Conservation (phyloP, 2,113 vertebrate genomes). For the Lutjanus erythropterus region DNA sequence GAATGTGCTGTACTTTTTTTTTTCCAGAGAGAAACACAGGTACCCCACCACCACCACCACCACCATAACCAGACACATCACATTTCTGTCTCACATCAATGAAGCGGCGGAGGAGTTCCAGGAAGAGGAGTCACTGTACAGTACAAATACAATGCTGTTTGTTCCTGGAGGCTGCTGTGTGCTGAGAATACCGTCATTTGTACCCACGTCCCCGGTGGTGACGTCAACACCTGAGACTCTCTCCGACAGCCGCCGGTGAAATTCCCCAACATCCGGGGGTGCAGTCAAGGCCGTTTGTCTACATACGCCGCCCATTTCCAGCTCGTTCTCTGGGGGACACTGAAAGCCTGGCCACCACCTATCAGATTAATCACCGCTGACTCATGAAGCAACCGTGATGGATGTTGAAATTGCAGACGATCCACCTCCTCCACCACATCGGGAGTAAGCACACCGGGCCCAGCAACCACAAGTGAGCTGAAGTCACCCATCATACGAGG, state of each 20-base stretch:
- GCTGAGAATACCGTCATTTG: conserved; percentile 2
- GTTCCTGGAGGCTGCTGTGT: conserved; percentile 26
- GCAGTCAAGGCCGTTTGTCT: conserved; percentile 25
- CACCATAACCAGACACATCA: not conserved
- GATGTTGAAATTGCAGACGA: conserved; percentile 39
- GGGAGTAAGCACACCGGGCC: not conserved
- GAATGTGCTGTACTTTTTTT: too few relatives aligned
- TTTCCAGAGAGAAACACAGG: conserved; percentile 11
- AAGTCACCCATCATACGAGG: conserved; percentile 7
- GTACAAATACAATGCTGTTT: not conserved
- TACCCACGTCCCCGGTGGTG: conserved; percentile 25
- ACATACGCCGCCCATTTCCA: not conserved
- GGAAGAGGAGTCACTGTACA: conserved; percentile 22
- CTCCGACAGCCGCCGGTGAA: too few relatives aligned
- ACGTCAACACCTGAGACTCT: conserved; percentile 37
- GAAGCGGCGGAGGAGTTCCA: not conserved
- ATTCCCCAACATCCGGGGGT: conserved; percentile 9
- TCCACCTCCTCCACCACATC: conserved; percentile 43
- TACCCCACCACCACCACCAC: not conserved
- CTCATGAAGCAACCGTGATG: conserved; percentile 53
- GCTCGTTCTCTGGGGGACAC: conserved; percentile 6
- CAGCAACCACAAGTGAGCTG: not conserved
- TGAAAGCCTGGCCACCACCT: conserved; percentile 36
- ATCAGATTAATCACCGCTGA: conserved; percentile 70
- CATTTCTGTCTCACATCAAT: not conserved